phyloP scores from a whole-genome alignment of 2,888 invertebrate genomes.

The Himalopsyche anomala region DNA sequence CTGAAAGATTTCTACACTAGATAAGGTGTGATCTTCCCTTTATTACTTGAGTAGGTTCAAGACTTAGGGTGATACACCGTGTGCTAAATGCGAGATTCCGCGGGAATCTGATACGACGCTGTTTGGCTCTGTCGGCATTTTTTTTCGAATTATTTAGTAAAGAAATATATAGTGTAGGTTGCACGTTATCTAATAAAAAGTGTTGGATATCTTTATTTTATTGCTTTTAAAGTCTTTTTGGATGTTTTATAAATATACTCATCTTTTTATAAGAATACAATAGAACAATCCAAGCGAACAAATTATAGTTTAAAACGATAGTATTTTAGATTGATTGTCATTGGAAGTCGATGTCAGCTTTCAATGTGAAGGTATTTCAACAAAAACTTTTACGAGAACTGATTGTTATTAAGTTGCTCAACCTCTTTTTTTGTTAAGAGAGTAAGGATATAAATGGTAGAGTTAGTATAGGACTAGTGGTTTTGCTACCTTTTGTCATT shows the following conservation, averaged over 20 bases:
- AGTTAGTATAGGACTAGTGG: no score
- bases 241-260: background rate
- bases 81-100: constrained; percentile 41
- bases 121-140: background rate
- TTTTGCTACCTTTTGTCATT: no score
- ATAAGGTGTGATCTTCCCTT: constrained; percentile 65
- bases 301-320: no score
- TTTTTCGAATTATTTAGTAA: background rate
- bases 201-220: background rate
- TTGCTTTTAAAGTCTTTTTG: constrained; percentile 31
- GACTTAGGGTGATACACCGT: constrained; percentile 41
- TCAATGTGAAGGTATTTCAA: no score
- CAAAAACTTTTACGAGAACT: no score
- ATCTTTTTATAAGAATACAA: background rate
- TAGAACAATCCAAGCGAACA: background rate
- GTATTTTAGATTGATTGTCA: no score
- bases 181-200: background rate
- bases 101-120: constrained; percentile 52
- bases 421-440: no score
- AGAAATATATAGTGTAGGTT: background rate
- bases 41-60: constrained; percentile 45
- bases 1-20: constrained; percentile 60
- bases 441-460: no score
- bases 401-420: no score
- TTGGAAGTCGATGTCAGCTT: no score